Base-by-base conservation (phyloP, 2,888 invertebrate genomes). In the Charanyca ferruginea region DNA sequence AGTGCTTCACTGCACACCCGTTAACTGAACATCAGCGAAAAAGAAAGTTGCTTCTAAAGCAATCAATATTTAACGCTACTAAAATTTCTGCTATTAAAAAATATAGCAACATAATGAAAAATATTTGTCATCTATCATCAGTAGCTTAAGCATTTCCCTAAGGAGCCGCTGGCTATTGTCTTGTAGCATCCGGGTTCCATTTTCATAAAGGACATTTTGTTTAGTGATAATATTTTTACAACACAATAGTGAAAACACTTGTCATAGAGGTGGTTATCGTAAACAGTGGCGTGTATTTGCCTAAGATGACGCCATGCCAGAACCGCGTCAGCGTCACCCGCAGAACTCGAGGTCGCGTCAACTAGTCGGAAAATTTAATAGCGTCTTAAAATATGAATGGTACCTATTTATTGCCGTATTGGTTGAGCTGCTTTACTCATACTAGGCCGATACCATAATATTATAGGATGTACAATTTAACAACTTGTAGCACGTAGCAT, bases 311-410 rank as follows among this genome's bases (percentile, higher is more conserved):
- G 90, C 85, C 87, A 76, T 79, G 83, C 85, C 84, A 85, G 72
- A 75, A 76, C 67, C 83, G 80, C 87, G 89, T 90, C 91, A 89
- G 80, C 87, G 89, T 90, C 91, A 89, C 83, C 87, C 73, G 76
- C 83, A 73, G 83, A 85, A 85, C 85, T 80, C 85, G 91, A 94
- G 93, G 93, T 89, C 89, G 83, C 80, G 84, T 85, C 88, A 88
- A 87, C 88, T 88, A 3, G 38, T 88, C 77, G 86, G 86, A 90
- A 91, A 89, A 90, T 87, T 84, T 85, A 74, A 82, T 85, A 79
- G 71, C 79, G 77, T 80, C 80, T 87, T 86, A 79, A 84, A 87
- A 68, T 80, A 80, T 67, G 59, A 35, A 38, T 38, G 38, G 38
- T 38, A 38, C 16, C 3, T 66, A 71, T 65, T 44, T 25, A 25